Base-by-base conservation (phyloP, 2,888 invertebrate genomes). In the Portevinia maculata region DNA sequence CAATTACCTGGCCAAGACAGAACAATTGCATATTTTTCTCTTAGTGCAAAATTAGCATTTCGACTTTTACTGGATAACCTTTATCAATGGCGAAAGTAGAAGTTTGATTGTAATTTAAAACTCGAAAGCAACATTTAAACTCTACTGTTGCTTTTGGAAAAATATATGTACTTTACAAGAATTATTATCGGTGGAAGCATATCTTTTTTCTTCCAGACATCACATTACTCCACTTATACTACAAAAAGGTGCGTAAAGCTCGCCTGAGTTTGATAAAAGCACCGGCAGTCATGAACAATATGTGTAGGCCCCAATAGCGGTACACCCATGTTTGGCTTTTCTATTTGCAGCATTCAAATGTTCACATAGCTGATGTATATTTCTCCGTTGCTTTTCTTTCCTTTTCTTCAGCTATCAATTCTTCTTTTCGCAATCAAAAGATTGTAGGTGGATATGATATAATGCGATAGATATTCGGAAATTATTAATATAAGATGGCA, bases 121-220 rank as follows among this genome's bases (percentile, higher is more conserved):
- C n/a, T n/a, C n/a, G n/a, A n/a, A n/a, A n/a, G n/a, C n/a, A n/a
- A n/a, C n/a, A n/a, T 64, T 44, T 3, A 15, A 2, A 9, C 74
- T 15, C 67, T 24, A 79, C 65, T 79, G 74, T 79, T 4, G 24
- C 17, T 11, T 32, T 5, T 79, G 74, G 60, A 67, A 74, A 21
- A 62, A 55, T 50, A 62, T 30, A 46, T 79, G 73, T 76, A 39
- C 15, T 7, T 34, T 39, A 30, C 21, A 44, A 79, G 59, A 84
- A 83, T 70, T 76, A 75, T 71, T 85, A 73, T 84, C 71, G 81
- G 71, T 81, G 79, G 84, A 84, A 85, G 75, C 81, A 81, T 76
- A 84, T 79, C 81, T 78, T 64, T 62, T 71, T 24, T 24, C 5
- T 59, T 34, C 13, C 48, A 48, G 55, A 37, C 70, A 59, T 15